Evolutionary conservation across 2,113 vertebrate genomes (phyloP).

Genomic region (Passer domesticus): DNA sequence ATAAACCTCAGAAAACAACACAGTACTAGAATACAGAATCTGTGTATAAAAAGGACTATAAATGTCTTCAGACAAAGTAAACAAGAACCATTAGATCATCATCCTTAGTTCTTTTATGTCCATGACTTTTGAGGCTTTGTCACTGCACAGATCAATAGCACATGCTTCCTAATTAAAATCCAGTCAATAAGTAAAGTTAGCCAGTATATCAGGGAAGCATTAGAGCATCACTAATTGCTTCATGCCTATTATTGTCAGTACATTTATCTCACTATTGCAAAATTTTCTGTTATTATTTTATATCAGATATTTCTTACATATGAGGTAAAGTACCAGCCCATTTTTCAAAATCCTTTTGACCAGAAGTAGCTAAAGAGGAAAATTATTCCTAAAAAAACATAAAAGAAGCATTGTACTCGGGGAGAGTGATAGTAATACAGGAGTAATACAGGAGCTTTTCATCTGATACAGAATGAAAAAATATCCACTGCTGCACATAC

Average conservation of each 20-base stretch:
- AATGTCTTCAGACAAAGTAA: background rate
- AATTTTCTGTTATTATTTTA: background rate
- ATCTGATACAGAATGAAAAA: background rate
- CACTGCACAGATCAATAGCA: background rate
- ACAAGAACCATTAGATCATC: background rate
- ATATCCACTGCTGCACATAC: background rate
- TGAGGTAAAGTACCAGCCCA: background rate
- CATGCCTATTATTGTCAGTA: background rate
- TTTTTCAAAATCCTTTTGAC: background rate
- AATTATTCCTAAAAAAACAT: background rate
- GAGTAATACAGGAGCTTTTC: background rate
- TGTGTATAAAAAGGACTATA: background rate
- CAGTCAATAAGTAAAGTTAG: background rate
- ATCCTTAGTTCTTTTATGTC: background rate
- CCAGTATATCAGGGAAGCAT: background rate
- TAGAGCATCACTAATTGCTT: background rate
- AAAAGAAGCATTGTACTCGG: background rate
- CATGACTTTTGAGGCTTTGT: background rate
- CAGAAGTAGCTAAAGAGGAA: background rate
- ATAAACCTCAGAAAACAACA: background rate
- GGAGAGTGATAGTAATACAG: background rate
- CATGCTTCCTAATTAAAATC: background rate
- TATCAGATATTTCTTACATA: background rate
- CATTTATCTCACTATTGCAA: background rate
- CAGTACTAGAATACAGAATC: background rate